These are phyloP conservation scores for Masticophis lateralis DNA, from an alignment of 2,797 vertebrate genomes.

Conservation along the genomic window DNA sequence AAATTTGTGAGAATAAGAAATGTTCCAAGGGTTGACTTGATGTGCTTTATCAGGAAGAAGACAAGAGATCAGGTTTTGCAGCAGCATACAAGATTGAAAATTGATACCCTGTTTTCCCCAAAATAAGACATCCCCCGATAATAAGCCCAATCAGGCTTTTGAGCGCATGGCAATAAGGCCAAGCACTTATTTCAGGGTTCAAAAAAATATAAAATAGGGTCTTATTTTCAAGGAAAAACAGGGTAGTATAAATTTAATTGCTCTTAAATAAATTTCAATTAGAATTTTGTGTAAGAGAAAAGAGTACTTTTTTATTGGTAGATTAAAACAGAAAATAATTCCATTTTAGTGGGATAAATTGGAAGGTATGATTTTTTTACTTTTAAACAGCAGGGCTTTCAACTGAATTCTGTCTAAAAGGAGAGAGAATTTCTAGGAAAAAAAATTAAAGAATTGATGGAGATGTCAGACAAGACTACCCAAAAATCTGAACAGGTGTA, in stretches of 20 bases:
- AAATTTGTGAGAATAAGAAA: neutral
- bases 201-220: no score
- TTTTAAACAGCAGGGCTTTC: neutral
- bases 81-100: neutral
- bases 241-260: neutral
- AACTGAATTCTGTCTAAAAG: neutral
- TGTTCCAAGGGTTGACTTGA: neutral
- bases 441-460: neutral
- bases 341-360: neutral
- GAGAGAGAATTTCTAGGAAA: neutral
- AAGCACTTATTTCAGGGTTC: no score
- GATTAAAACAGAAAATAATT: neutral
- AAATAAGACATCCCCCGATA: no score
- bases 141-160: no score
- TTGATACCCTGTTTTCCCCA: neutral
- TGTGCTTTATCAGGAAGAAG: neutral
- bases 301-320: neutral
- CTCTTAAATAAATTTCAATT: neutral
- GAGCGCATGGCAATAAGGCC: no score
- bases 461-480: neutral
- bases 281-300: neutral
- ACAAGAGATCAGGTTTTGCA: neutral
- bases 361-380: neutral
- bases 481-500: neutral
- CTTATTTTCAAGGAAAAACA: no score